Conservation (phyloP, 2,113 vertebrate species). For the Phodopus roborovskii region DNA sequence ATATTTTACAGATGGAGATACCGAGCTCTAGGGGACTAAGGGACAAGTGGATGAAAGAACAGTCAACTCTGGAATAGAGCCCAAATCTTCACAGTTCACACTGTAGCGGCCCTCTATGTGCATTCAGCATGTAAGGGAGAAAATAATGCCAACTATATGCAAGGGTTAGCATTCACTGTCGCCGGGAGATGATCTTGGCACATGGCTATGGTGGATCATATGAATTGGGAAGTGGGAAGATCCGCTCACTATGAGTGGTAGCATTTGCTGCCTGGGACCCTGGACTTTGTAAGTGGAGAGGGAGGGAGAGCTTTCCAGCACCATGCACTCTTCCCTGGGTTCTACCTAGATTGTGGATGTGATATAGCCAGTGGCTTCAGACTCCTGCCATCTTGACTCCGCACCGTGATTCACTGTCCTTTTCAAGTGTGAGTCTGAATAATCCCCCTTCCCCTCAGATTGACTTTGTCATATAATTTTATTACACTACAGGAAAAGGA, state of each 20-base stretch:
- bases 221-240: not conserved
- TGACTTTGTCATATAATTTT: not conserved
- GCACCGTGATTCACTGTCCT: not conserved
- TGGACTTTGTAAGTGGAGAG: not conserved
- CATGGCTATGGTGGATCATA: too few species aligned
- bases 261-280: not conserved
- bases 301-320: not conserved
- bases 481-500: not conserved
- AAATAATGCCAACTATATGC: not conserved
- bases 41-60: not conserved
- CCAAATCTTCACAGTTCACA: not conserved
- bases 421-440: too few species aligned
- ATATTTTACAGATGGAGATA: not conserved
- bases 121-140: not conserved
- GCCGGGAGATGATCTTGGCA: not conserved
- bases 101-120: fast-evolving
- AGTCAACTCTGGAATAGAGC: not conserved
- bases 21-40: not conserved
- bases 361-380: too few species aligned
- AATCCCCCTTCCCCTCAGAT: too few species aligned
- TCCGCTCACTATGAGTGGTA: not conserved
- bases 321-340: not conserved
- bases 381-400: not conserved
- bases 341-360: too few species aligned
- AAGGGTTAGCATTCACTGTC: too few species aligned